A percentile compares a stretch with the other conserved stretches of the same genome.
These are phyloP conservation scores for Protonemura montana DNA, from an alignment of 2,888 invertebrate genomes.

Conservation along the genomic window DNA sequence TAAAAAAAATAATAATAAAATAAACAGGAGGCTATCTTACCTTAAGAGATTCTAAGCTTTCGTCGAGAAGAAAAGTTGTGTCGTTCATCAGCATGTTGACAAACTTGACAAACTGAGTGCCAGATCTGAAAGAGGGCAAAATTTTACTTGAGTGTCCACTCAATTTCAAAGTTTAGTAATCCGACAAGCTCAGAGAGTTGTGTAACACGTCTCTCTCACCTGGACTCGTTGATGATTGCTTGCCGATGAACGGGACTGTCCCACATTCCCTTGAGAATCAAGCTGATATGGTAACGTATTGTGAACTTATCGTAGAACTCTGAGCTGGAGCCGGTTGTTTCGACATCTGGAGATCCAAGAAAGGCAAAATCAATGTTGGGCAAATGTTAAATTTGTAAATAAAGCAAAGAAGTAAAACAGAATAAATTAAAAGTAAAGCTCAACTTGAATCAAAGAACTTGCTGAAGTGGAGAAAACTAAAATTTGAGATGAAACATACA, in stretches of 20 bases:
- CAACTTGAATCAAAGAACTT: too few species aligned
- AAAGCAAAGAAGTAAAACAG: too few species aligned
- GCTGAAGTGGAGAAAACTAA: background rate
- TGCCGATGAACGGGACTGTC: conserved; percentile 84
- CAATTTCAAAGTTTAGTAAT: too few species aligned
- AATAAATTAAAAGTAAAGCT: background rate
- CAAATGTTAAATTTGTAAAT: conserved; percentile 9
- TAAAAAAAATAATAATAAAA: too few species aligned
- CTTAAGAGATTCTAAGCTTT: conserved; percentile 88
- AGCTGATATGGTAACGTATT: conserved; percentile 96
- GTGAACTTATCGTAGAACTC: conserved; percentile 99
- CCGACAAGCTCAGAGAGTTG: too few species aligned
- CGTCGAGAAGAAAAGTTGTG: conserved; percentile 95
- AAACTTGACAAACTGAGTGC: conserved; percentile 94
- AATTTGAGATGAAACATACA: background rate
- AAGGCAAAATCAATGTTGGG: too few species aligned
- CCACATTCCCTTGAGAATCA: conserved; percentile 97
- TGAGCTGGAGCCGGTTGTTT: conserved; percentile 95
- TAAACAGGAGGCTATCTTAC: too few species aligned
- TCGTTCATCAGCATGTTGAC: conserved; percentile 99
- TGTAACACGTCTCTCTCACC: conserved; percentile 54
- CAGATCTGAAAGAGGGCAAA: conserved; percentile 72
- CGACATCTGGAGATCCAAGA: conserved; percentile 86
- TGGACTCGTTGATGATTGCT: conserved; percentile 89
- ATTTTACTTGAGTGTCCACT: too few species aligned